Conservation (phyloP, 2,113 vertebrate species). For the Anser cygnoides region DNA sequence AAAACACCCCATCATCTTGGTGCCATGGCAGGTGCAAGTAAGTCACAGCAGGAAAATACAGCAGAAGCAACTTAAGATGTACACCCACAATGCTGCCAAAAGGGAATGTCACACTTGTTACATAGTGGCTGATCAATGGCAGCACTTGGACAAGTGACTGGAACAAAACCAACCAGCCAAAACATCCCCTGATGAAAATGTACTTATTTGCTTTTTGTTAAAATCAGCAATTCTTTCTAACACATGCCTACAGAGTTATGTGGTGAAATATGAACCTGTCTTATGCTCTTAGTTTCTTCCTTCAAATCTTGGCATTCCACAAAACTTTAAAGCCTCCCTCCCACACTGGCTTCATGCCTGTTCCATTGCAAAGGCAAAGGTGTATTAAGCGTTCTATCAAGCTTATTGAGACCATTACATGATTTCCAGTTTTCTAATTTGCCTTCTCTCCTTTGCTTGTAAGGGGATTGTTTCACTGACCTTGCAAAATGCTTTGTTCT, state of each 20-base stretch:
- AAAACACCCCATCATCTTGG: neutral
- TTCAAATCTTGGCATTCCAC: neutral
- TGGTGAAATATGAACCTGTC: neutral
- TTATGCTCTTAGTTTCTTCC: neutral
- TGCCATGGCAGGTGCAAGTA: neutral
- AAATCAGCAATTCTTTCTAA: neutral
- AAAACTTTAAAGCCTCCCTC: neutral
- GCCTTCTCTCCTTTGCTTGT: neutral
- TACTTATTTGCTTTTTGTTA: neutral
- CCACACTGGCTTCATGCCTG: neutral
- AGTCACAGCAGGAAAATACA: neutral
- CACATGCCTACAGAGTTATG: neutral
- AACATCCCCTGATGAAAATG: neutral
- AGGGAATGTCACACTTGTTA: rapidly evolving
- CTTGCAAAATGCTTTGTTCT: neutral
- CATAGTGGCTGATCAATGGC: neutral
- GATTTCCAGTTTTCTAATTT: neutral
- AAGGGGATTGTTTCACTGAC: neutral
- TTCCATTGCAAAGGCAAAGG: neutral
- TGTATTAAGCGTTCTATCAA: neutral
- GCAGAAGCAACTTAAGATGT: neutral
- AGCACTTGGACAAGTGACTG: neutral
- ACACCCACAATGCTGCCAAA: neutral
- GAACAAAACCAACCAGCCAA: neutral
- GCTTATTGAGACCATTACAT: neutral